Evolutionary conservation across 2,113 vertebrate genomes (phyloP).

Genomic region (Lipophrys pholis): DNA sequence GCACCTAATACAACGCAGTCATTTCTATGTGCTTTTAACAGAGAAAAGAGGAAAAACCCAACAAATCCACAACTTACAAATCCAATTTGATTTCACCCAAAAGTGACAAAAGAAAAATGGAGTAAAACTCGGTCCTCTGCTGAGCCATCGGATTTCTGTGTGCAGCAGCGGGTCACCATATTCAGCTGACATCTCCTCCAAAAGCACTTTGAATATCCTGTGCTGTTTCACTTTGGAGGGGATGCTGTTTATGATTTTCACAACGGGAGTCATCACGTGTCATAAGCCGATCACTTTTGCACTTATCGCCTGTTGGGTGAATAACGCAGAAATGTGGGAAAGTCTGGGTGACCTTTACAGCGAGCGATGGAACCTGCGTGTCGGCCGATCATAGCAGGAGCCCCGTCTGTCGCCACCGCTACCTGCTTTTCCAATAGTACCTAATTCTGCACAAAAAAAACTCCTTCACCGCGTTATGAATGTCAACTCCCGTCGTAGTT

Average conservation of each 20-base stretch:
- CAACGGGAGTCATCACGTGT: too few relatives aligned
- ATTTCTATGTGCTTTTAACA: too few relatives aligned
- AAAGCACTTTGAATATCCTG: conserved; percentile 42
- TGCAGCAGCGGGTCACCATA: conserved; percentile 44
- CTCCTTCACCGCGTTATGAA: neutral
- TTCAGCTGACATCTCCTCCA: conserved; percentile 45
- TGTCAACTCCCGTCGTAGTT: conserved; percentile 18
- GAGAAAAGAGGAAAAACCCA: too few relatives aligned
- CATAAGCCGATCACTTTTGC: too few relatives aligned
- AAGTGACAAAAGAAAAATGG: conserved; percentile 35
- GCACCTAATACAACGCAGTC: too few relatives aligned
- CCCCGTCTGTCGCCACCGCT: neutral
- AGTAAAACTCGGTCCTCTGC: neutral
- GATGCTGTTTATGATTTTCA: too few relatives aligned
- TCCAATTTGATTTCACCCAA: conserved; percentile 33
- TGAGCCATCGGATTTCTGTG: conserved; percentile 7
- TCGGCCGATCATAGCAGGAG: neutral
- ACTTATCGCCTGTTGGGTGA: too few relatives aligned
- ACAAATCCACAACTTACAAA: too few relatives aligned
- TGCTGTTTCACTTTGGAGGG: neutral
- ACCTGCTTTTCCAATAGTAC: conserved; percentile 50
- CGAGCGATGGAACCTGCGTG: neutral
- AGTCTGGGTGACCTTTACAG: neutral
- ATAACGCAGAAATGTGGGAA: neutral
- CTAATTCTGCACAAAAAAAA: conserved; percentile 37